Base-by-base conservation (phyloP, 2,888 invertebrate species). In the Amphiduros pacificus region DNA sequence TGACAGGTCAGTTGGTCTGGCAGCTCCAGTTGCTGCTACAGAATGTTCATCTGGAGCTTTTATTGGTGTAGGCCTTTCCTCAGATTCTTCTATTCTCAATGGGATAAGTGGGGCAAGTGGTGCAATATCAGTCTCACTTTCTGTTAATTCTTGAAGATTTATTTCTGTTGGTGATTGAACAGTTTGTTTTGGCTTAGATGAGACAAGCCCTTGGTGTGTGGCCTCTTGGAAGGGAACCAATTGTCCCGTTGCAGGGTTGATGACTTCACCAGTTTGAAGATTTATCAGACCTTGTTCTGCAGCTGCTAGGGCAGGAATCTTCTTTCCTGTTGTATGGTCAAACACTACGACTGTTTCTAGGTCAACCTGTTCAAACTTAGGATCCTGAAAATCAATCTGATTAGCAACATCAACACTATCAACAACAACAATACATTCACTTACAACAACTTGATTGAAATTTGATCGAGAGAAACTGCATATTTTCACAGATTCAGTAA, bases 221-320 rank as follows among this genome's bases (percentile, higher is more conserved):
- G 95, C 94, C 77, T 94, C 90, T 4, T 89, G 86, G 49, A 96
- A 85, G n/a, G 90, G 90, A 49, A 93, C 84, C 75, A 89, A 89
- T 49, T 87, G 86, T 74, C 92, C 92, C 55, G 88, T 88, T 78
- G 88, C 88, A 58, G 91, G 88, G 84, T 95, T 92, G 69, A 94
- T 24, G 14, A 61, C 29, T 3, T 32, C 24, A 11, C 64, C 64
- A 20, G 44, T 24, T 17, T 29, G 29, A 2, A 36, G 9, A 26
- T 61, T 51, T 1, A 64, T 9, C 44, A 64, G 49, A 27, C 61
- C 64, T 24, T 49, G 55, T 31, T 61, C 24, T n/a, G 41, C 49
- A 9, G 54, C 53, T 20, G 36, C 27, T 2, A n/a, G 27, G 2
- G 29, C 27, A 5, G 40, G 14, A 1, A 61, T 53, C 48, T 20